Evolutionary conservation across 2,888 invertebrate genomes (phyloP).

Genomic region (Drosophila nr. perissopoda): DNA sequence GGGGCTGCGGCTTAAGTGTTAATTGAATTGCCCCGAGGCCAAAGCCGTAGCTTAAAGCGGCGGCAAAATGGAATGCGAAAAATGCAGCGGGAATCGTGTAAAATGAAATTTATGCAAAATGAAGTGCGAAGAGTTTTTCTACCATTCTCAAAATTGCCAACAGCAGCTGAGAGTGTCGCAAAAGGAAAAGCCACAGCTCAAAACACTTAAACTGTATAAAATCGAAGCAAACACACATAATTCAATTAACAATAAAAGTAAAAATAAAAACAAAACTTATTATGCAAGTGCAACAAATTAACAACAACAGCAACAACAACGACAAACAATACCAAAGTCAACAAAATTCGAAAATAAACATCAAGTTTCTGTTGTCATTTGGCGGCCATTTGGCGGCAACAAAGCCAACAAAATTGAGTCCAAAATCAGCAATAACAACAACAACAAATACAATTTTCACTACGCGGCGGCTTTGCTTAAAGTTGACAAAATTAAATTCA

Average conservation of each 20-base stretch:
- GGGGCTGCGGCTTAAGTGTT: slow-evolving; percentile 68
- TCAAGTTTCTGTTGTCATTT: slow-evolving; percentile 22
- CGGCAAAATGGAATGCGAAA: slow-evolving; percentile 7
- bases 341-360: slow-evolving; percentile 33
- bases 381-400: slow-evolving; percentile 62
- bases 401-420: slow-evolving; percentile 72
- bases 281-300: slow-evolving; percentile 66
- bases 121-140: neutral
- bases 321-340: slow-evolving; percentile 49
- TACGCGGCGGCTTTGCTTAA: slow-evolving; percentile 71
- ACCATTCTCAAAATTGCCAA: neutral
- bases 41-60: slow-evolving; percentile 34
- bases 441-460: slow-evolving; percentile 61
- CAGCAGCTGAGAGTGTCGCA: slow-evolving; percentile 44
- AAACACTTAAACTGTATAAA: slow-evolving; percentile 4
- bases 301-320: slow-evolving; percentile 17
- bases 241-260: slow-evolving; percentile 17
- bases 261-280: slow-evolving; percentile 31
- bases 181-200: slow-evolving; percentile 32
- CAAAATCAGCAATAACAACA: slow-evolving; percentile 27
- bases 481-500: slow-evolving; percentile 83
- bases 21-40: slow-evolving; percentile 61
- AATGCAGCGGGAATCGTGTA: slow-evolving; percentile 21
- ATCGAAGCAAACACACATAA: slow-evolving; percentile 13
- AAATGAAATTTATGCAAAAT: slow-evolving; percentile 7